Base-by-base conservation (phyloP, 1,140 invertebrate genomes). In the Heliconius eleuchia region DNA sequence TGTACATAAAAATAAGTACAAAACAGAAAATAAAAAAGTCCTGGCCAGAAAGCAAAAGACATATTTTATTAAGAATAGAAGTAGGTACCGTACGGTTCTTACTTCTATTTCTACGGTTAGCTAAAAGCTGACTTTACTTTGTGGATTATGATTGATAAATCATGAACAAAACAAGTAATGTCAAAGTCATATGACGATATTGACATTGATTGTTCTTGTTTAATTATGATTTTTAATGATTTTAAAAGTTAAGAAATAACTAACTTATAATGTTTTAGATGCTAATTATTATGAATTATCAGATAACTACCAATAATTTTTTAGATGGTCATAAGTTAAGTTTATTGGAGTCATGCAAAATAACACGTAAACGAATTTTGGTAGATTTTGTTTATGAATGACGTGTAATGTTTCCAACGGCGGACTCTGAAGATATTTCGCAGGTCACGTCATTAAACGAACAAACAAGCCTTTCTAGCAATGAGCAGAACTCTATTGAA, bases 321-420 rank as follows among this genome's bases (percentile, higher is more conserved):
- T 80, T 74, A 71, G 30, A 71, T 19, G 42, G n/a, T 79, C 30
- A 37, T 52, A 73, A 76, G 46, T 72, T 73, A 81, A 83, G 76
- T 77, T 81, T 71, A 77, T 77, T 71, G 52, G 71, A 85, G 83
- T 82, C 79, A 89, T 88, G 87, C 82, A 82, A 82, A 84, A 81
- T 81, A 84, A 84, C 74, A 81, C 77, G 78, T 84, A 84, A 80
- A 77, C 50, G 77, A 81, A 82, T 84, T 88, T 87, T 83, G 79
- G 78, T 85, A 73, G 78, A 82, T 81, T 79, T 82, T 91, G 85
- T 89, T 92, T 89, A 88, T 88, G 88, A 90, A 93, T 94, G 92
- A 94, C 93, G 93, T 94, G 93, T 94, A 94, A 94, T 94, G 93
- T 93, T 94, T 94, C 88, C 91, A 91, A 90, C 92, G 89, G 91